Evolutionary conservation across 2,888 invertebrate genomes (phyloP), one percentile per base, ranked within the genome.

Genomic region (Tridacna crocea): DNA sequence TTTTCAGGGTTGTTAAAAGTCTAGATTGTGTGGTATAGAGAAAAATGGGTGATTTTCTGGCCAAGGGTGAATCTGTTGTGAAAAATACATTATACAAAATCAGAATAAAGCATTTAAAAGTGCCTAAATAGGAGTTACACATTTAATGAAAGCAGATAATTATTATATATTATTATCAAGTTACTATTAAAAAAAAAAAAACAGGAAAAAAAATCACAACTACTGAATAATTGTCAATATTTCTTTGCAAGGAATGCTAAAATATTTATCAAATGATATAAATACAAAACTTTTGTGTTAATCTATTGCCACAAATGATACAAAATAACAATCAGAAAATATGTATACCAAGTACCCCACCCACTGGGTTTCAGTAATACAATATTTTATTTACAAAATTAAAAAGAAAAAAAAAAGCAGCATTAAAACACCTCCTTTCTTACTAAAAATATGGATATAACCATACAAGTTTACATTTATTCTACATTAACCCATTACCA

Each of bases 261-360:
- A 70, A 66, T 36, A 70, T 51, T 17, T 36, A 47, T 51, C 46
- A 70, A 47, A 47, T 51, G 46, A 70, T 70, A 70, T 70, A 70
- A 70, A 70, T 70, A 70, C 70, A 70, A 70, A 51, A 36, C 51
- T 48, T 47, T 61, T 26, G 66, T 70, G 24, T 51, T 70, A 66
- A 51, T 17, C 70, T 70, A 70, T 70, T 70, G 70, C 70, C 70
- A 70, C 70, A 70, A 70, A 70, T 70, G 22, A 70, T 70, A 70
- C 47, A 47, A 70, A 48, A 47, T 51, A 70, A 70, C 70, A 70
- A 70, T 51, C 66, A n/a, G 46, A 46, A 66, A 66, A 47, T 70
- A 70, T 70, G 51, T 70, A 70, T 70, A 51, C 51, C 70, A 61
- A 12, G 22, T 36, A 47, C 51, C 70, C 70, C 22, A 70, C 70